Evolutionary conservation across 2,797 vertebrate genomes (phyloP), one percentile per base, ranked within the genome.

Genomic region (Tenualosa ilisha): DNA sequence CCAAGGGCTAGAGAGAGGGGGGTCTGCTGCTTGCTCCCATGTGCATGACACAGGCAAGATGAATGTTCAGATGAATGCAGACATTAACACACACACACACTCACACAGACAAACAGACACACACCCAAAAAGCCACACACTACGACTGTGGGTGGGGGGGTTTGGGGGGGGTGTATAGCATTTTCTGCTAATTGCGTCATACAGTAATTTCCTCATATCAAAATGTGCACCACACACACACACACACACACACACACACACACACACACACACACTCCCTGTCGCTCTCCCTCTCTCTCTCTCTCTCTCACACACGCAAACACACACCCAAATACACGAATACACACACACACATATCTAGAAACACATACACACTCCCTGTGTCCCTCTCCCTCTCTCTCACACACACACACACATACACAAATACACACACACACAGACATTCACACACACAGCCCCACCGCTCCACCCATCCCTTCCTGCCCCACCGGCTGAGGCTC

Each of bases 131-230:
- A 24, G 6, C n/a, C 61, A 31, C 24, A 24, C 24, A 65, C 26
- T 65, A 6, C n/a, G 24, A 11, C 6, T 11, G 61, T 6, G 61
- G 63, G 24, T 24, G 63, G 63, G 63, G 12, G 63, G 5, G n/a
- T 3, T n/a, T n/a, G n/a, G n/a, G n/a, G n/a, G n/a, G n/a, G n/a
- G 13, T 68, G 2, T 31, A 26, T n/a, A 81, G 56, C 81, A 85
- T 54, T 79, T 75, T 68, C 24, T 81, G 75, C 61, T 61, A 50
- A 17, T 81, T 13, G 26, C 63, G 40, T 86, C 46, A 59, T 68
- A 51, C n/a, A 24, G 46, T 43, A 86, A 26, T 72, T 72, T 40
- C 59, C 46, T 75, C 82, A 46, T n/a, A 40, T 24, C 50, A 9
- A 68, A 68, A 31, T 68, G 63, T 26, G 63, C 26, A 65, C 63